These are phyloP conservation scores for Mycetomoellerius zeteki DNA, from an alignment of 1,140 invertebrate genomes.

Conservation along the genomic window DNA sequence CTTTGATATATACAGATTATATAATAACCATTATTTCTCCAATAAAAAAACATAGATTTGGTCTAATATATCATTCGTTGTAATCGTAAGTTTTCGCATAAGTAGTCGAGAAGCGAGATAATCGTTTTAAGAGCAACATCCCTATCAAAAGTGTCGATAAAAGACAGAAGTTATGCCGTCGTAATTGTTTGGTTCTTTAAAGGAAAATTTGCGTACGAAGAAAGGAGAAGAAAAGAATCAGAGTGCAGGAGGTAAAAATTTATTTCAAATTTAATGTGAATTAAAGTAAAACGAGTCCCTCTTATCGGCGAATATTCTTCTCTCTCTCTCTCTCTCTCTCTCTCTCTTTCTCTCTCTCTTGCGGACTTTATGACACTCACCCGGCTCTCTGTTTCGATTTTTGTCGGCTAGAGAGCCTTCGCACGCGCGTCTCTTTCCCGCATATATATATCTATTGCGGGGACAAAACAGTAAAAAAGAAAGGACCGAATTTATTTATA, in stretches of 20 bases:
- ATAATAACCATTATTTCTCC: conserved; percentile 25
- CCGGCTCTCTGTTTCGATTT: conserved; percentile 53
- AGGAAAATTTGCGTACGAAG: conserved; percentile 39
- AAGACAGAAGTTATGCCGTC: conserved; percentile 30
- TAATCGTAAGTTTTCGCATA: conserved; percentile 57
- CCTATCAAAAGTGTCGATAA: conserved; percentile 47
- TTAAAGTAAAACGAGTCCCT: conserved; percentile 62
- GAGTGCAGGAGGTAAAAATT: conserved; percentile 23
- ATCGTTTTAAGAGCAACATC: conserved; percentile 23
- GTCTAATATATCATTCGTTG: neutral
- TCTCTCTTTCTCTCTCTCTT: neutral
- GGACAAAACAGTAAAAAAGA: conserved; percentile 47
- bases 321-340: conserved; percentile 12
- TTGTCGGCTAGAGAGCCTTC: conserved; percentile 63
- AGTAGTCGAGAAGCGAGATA: neutral
- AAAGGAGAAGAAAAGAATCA: conserved; percentile 1
- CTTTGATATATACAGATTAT: no score
- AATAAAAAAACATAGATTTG: conserved; percentile 2
- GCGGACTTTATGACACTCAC: conserved; percentile 58
- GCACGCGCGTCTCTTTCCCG: conserved; percentile 27
- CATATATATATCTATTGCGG: conserved; percentile 57
- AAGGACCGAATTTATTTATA: conserved; percentile 72
- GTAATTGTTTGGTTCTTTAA: conserved; percentile 33
- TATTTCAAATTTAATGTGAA: conserved; percentile 67
- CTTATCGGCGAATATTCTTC: conserved; percentile 64